Evolutionary conservation across 2,113 vertebrate genomes (phyloP).

Genomic region (Saguinus imperator): DNA sequence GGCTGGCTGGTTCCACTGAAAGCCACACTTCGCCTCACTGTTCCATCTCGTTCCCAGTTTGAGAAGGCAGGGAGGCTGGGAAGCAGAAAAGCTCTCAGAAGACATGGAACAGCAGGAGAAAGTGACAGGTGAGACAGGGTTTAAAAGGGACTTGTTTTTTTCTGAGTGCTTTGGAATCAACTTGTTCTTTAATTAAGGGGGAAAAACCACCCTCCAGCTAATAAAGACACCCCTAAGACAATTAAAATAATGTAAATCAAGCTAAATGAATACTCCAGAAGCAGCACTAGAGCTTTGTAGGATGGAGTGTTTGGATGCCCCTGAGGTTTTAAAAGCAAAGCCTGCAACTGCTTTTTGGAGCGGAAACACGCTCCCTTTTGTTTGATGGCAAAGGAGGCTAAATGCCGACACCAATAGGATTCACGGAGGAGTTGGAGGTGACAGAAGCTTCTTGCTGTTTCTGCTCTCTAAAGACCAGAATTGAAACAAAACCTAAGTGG

Average conservation of each 20-base stretch:
- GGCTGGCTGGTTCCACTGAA: background rate
- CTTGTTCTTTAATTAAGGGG: conserved; percentile 79
- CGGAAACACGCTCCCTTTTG: conserved; percentile 69
- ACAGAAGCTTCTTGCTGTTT: conserved; percentile 64
- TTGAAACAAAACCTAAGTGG: conserved; percentile 46
- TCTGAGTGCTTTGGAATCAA: conserved; percentile 63
- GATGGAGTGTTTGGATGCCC: conserved; percentile 64
- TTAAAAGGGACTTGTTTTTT: background rate
- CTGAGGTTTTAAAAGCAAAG: conserved; percentile 75
- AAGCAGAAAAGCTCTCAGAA: background rate
- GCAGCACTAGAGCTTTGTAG: conserved; percentile 53
- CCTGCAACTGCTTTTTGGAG: conserved; percentile 69
- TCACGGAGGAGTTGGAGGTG: conserved; percentile 61
- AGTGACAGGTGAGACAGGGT: background rate
- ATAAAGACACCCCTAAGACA: conserved; percentile 74
- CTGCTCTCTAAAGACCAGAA: conserved; percentile 15
- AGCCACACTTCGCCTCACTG: background rate
- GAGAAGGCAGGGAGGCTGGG: background rate
- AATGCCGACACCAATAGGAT: conserved; percentile 65
- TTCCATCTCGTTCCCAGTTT: background rate
- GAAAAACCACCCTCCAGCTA: conserved; percentile 55
- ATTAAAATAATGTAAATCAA: conserved; percentile 72
- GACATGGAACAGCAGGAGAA: background rate
- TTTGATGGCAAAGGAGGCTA: conserved; percentile 66
- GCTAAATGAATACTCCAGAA: conserved; percentile 73